Conservation (phyloP, 2,888 invertebrate species). For the Bembecia ichneumoniformis region DNA sequence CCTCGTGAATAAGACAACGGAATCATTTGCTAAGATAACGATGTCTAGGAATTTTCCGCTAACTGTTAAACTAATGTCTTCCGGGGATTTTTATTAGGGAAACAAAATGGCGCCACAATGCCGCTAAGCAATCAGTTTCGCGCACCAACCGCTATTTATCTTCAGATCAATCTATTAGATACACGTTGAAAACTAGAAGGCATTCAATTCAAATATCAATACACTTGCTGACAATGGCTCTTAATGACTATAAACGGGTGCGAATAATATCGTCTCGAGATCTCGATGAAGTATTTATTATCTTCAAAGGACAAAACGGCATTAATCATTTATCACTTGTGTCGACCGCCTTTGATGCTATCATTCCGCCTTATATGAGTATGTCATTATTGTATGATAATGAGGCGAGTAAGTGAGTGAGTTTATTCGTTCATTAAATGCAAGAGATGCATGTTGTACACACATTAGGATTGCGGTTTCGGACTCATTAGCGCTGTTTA, state of each 20-base stretch:
- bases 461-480: slow-evolving; percentile 14
- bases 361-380: neutral
- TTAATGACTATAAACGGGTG: slow-evolving; percentile 58
- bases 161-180: slow-evolving; percentile 51
- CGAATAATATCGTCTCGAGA: slow-evolving; percentile 60
- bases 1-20: neutral
- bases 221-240: slow-evolving; percentile 55
- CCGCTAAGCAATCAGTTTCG: slow-evolving; percentile 26
- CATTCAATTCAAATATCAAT: slow-evolving; percentile 67
- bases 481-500: slow-evolving; percentile 30
- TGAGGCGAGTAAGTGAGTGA: neutral
- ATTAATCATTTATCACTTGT: slow-evolving; percentile 66
- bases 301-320: slow-evolving; percentile 56
- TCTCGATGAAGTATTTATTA: slow-evolving; percentile 60
- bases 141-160: slow-evolving; percentile 43
- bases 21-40: neutral
- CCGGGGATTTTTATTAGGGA: neutral
- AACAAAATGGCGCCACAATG: slow-evolving; percentile 13
- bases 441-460: neutral
- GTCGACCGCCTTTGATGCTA: slow-evolving; percentile 34
- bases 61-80: neutral
- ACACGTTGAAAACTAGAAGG: slow-evolving; percentile 28
- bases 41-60: neutral
- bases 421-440: neutral
- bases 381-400: neutral